Base-by-base conservation (phyloP, 2,888 invertebrate genomes). In the Drosophila mayaguana region DNA sequence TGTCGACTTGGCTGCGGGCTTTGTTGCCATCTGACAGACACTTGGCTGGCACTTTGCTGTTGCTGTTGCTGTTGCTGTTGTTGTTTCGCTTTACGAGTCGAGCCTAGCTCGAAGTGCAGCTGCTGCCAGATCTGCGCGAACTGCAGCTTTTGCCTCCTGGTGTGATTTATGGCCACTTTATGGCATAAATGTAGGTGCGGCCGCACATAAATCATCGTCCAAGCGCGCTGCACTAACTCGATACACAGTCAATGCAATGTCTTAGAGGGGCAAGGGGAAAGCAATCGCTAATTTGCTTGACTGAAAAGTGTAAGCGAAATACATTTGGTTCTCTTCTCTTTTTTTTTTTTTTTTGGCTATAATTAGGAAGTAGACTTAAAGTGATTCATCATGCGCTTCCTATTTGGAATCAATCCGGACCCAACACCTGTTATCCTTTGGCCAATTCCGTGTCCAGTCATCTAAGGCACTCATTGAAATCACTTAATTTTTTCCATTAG, bases 131-230 rank as follows among this genome's bases (percentile, higher is more conserved):
- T 62, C 55, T 63, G 67, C 72, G 81, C 78, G 11, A 32, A 75
- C 36, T 38, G 80, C 60, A 72, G 83, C 80, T 86, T 80, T 81
- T 32, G 79, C 71, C 77, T 79, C 63, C 81, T 77, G 83, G 81
- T 85, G 88, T 88, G 88, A 86, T 88, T 86, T 86, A 86, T 88
- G 82, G 84, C 70, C 76, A 80, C 72, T 83, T 78, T 84, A 66
- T 85, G 83, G 88, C 88, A 83, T 83, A 86, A 86, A 83, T 86
- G 88, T 83, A 86, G 88, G 87, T 84, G 86, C 86, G 83, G 82
- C 88, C 50, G 70, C 80, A 81, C 81, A 88, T 88, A 85, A 85
- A 88, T 85, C 88, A 85, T 85, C 80, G 88, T 85, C 68, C 69
- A 72, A 82, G 78, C 75, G 51, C 63, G 36, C 51, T 61, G 72